phyloP scores from a whole-genome alignment of 2,113 vertebrate genomes.

The Neolamprologus ventralis region DNA sequence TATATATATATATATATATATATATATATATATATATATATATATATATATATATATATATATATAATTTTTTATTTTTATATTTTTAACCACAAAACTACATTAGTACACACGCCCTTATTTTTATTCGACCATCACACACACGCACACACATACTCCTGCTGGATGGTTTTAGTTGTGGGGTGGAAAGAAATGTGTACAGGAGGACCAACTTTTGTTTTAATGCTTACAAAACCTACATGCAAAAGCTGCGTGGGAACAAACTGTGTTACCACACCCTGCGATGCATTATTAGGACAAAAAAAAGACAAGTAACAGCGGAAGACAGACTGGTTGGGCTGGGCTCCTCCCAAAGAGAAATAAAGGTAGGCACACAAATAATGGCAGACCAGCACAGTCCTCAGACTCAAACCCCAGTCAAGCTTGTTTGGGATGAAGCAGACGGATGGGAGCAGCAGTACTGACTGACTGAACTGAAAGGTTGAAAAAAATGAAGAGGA shows the following conservation, averaged over 20 bases:
- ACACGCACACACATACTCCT: not conserved
- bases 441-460: not conserved
- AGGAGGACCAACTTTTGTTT: not conserved
- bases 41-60: too few relatives aligned
- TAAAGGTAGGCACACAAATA: not conserved
- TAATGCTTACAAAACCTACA: not conserved
- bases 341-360: not conserved
- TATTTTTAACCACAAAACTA: not conserved
- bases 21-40: too few relatives aligned
- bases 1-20: too few relatives aligned
- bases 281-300: not conserved
- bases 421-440: not conserved
- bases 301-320: not conserved
- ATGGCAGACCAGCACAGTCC: not conserved
- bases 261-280: not conserved
- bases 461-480: not conserved
- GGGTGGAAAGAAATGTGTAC: not conserved
- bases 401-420: not conserved
- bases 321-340: not conserved
- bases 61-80: fast-evolving
- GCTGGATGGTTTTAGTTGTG: not conserved
- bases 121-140: not conserved
- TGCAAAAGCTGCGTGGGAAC: not conserved
- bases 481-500: not conserved
- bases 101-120: not conserved